phyloP scores from a whole-genome alignment of 2,888 invertebrate genomes.

The Yponomeuta plumbellus region DNA sequence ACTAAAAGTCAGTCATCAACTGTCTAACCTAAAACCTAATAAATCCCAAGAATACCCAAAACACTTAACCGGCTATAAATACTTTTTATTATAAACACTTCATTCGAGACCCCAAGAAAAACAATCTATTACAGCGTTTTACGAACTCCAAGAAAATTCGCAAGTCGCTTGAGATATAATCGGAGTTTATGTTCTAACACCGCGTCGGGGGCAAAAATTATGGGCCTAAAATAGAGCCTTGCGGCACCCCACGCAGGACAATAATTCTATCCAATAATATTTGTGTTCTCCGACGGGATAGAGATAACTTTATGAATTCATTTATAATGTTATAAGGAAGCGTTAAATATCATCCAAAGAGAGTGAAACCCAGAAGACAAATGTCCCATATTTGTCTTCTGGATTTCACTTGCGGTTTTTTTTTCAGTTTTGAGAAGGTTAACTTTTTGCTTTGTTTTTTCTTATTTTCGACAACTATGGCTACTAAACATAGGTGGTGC shows the following conservation, averaged over 20 bases:
- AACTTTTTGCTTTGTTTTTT: too few relatives aligned
- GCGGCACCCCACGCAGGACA: constrained; percentile 61
- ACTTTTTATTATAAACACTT: constrained; percentile 20
- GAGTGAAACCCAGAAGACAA: background rate
- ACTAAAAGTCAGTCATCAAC: too few relatives aligned
- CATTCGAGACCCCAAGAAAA: constrained; percentile 44
- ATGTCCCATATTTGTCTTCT: too few relatives aligned
- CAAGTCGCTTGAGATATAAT: constrained; percentile 69
- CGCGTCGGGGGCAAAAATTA: constrained; percentile 72
- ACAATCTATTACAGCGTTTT: constrained; percentile 65
- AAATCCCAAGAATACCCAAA: background rate
- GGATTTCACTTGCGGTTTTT: too few relatives aligned
- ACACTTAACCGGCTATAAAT: background rate
- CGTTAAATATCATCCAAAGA: constrained; percentile 1
- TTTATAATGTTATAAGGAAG: constrained; percentile 31
- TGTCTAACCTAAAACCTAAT: background rate
- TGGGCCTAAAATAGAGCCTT: constrained; percentile 59
- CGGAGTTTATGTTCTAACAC: constrained; percentile 73
- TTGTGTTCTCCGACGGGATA: constrained; percentile 58
- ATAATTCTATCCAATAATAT: constrained; percentile 68
- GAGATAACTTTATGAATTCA: constrained; percentile 46
- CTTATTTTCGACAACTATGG: too few relatives aligned
- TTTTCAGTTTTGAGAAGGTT: background rate
- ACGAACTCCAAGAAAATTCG: constrained; percentile 55
- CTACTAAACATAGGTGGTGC: too few relatives aligned